These are phyloP conservation scores for Pseudocheirus occidentalis DNA, from an alignment of 2,797 vertebrate species.

Conservation along the genomic window DNA sequence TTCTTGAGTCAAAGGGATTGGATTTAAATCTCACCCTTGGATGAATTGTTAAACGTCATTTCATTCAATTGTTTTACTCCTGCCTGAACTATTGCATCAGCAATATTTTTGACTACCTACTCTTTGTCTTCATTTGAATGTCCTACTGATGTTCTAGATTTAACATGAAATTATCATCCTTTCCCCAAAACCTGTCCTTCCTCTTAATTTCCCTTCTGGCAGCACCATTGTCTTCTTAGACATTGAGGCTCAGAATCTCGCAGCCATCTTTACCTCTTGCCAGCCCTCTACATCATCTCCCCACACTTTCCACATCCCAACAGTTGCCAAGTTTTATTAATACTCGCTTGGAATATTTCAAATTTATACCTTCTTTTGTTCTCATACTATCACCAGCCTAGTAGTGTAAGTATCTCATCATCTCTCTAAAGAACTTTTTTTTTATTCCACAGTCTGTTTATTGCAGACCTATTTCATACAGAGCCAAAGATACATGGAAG, in stretches of 20 bases:
- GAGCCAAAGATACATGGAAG: too few relatives aligned
- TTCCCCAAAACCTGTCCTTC: background rate
- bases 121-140: too few relatives aligned
- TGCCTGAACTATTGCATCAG: too few relatives aligned
- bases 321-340: background rate
- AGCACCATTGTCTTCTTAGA: background rate
- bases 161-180: background rate
- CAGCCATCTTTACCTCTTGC: background rate
- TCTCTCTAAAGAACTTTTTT: background rate
- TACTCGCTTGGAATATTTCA: background rate
- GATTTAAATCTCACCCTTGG: too few relatives aligned
- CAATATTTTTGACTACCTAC: too few relatives aligned
- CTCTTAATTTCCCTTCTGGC: background rate
- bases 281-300: background rate
- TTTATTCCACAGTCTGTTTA: too few relatives aligned
- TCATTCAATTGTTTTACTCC: too few relatives aligned
- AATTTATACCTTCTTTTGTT: background rate
- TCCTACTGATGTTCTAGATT: background rate
- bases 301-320: background rate
- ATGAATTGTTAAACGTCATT: too few relatives aligned
- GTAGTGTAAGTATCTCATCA: background rate
- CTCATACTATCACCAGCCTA: background rate
- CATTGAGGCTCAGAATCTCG: background rate
- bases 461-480: too few relatives aligned
- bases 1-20: too few relatives aligned